phyloP scores from a whole-genome alignment of 92 coral and sea anemone genomes.

The Desmophyllum pertusum region DNA sequence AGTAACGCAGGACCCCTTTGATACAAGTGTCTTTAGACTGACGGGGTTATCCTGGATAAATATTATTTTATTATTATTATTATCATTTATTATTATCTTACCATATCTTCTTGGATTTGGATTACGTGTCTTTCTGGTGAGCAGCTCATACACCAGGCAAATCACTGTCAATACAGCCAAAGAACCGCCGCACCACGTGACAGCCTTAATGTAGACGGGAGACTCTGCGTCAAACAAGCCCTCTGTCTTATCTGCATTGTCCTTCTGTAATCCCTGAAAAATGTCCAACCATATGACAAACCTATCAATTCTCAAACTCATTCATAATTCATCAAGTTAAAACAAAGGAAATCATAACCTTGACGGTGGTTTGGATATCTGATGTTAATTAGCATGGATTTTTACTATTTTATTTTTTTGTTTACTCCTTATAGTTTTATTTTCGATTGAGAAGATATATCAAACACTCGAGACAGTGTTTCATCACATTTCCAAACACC shows the following conservation, averaged over 20 bases:
- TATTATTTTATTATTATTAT: too few relatives aligned
- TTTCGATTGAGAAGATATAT: too few relatives aligned
- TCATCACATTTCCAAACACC: too few relatives aligned
- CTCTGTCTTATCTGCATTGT: constrained; percentile 40
- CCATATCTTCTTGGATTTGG: constrained; percentile 61
- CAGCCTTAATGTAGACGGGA: constrained; percentile 46
- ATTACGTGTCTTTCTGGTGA: constrained; percentile 50
- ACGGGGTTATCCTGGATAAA: too few relatives aligned
- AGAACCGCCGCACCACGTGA: constrained; percentile 44
- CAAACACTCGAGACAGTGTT: too few relatives aligned
- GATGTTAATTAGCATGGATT: too few relatives aligned
- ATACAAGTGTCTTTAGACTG: too few relatives aligned
- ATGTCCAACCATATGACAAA: neutral
- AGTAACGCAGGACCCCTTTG: too few relatives aligned
- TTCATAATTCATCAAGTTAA: too few relatives aligned
- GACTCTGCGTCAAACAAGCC: constrained; percentile 67
- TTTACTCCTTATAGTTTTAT: too few relatives aligned
- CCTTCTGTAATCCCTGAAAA: constrained; percentile 43
- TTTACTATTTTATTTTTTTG: too few relatives aligned
- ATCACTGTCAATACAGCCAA: constrained; percentile 32
- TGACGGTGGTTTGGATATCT: too few relatives aligned
- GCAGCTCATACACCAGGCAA: constrained; percentile 55
- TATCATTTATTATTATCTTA: constrained; percentile 6
- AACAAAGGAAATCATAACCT: neutral
- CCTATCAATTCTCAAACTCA: neutral